Percentiles rank a stretch among this genome's conserved stretches.
Evolutionary conservation across 2,113 vertebrate species (phyloP).

Genomic region (Lophius piscatorius): DNA sequence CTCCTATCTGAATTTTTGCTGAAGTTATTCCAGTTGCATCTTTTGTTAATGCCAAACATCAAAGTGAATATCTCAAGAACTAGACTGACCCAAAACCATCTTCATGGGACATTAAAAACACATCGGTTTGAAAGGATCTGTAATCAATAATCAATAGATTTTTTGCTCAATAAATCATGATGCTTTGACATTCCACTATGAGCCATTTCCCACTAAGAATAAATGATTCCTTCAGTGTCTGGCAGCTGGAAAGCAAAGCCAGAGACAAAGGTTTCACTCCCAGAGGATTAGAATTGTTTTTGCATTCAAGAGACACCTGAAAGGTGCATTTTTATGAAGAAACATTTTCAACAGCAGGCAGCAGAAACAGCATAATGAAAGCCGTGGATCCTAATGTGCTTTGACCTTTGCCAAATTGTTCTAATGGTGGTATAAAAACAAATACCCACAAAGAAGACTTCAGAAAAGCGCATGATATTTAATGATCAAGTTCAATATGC

Average conservation of each 20-base stretch:
- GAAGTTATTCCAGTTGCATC: background rate
- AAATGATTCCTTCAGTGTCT: slow-evolving; percentile 49
- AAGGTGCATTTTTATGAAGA: slow-evolving; percentile 30
- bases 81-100: slow-evolving; percentile 28
- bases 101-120: slow-evolving; percentile 21
- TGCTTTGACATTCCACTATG: slow-evolving; percentile 28
- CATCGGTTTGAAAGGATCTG: slow-evolving; percentile 32
- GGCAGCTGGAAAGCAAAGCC: slow-evolving; percentile 43
- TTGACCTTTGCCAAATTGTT: slow-evolving; percentile 61
- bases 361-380: slow-evolving; percentile 42
- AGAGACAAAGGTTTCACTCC: slow-evolving; percentile 52
- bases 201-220: slow-evolving; percentile 55
- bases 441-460: slow-evolving; percentile 39
- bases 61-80: slow-evolving; percentile 7
- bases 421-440: slow-evolving; percentile 60
- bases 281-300: slow-evolving; percentile 44
- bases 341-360: slow-evolving; percentile 11
- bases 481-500: slow-evolving; percentile 44
- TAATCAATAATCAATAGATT: slow-evolving; percentile 78
- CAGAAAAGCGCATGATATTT: slow-evolving; percentile 60
- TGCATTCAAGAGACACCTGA: slow-evolving; percentile 36
- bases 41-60: background rate
- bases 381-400: slow-evolving; percentile 44
- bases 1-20: background rate
- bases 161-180: slow-evolving; percentile 73